Conservation (phyloP, 2,113 vertebrate species). For the Zosterops pallidus region DNA sequence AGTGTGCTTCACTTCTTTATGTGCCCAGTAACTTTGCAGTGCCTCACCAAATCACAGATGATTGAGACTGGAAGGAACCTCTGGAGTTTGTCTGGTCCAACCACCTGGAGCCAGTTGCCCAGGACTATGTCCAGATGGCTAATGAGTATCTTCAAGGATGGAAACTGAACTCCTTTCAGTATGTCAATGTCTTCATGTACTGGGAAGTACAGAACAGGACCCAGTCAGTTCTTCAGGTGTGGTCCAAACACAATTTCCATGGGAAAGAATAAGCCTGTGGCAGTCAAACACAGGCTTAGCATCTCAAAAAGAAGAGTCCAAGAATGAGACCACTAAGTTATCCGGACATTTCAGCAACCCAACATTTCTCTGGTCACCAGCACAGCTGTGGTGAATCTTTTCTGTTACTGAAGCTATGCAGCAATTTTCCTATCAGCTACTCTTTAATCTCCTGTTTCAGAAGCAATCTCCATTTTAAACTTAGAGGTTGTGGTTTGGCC, state of each 20-base stretch:
- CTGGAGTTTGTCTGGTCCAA: neutral
- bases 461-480: neutral
- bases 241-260: neutral
- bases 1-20: neutral
- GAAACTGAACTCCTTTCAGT: neutral
- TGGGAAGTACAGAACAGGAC: neutral
- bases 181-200: neutral
- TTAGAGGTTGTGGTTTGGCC: neutral
- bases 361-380: neutral
- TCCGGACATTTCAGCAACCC: neutral
- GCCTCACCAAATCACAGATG: neutral
- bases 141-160: neutral
- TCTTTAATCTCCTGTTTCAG: neutral
- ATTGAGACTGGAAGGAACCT: neutral
- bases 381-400: neutral
- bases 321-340: neutral
- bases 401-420: neutral
- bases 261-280: neutral
- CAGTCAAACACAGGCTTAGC: neutral
- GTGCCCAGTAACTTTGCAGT: neutral
- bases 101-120: neutral
- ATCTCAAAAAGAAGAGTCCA: neutral
- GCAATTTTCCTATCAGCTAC: neutral
- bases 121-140: neutral
- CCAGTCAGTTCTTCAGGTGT: neutral